These are phyloP conservation scores for Melipona quadrifasciata DNA, from an alignment of 1,140 invertebrate genomes.

Conservation along the genomic window DNA sequence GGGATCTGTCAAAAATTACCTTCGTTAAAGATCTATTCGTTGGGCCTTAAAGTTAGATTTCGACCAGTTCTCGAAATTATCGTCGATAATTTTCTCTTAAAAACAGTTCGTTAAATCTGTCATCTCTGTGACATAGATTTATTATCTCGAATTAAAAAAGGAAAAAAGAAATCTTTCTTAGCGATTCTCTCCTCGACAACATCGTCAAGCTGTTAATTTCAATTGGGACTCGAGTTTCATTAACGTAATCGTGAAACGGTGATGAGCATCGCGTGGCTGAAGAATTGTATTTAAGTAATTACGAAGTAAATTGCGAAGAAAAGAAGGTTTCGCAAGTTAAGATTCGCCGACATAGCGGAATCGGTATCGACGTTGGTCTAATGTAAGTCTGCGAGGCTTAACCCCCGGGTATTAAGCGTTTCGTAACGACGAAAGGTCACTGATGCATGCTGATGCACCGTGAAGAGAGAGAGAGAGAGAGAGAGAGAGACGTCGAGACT, in stretches of 20 bases:
- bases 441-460: slow-evolving; percentile 50
- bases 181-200: neutral
- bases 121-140: no score
- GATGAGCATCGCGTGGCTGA: neutral
- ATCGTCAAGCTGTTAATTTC: neutral
- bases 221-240: neutral
- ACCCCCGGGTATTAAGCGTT: slow-evolving; percentile 33
- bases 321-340: slow-evolving; percentile 7
- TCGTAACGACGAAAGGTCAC: slow-evolving; percentile 64
- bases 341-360: slow-evolving; percentile 24
- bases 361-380: slow-evolving; percentile 17
- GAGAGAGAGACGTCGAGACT: neutral
- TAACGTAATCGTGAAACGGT: neutral
- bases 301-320: neutral
- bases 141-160: no score
- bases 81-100: no score
- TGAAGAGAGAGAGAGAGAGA: neutral
- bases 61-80: no score
- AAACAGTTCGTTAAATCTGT: no score
- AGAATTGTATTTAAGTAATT: slow-evolving; percentile 14
- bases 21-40: no score
- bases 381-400: neutral
- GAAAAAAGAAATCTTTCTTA: no score
- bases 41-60: no score
- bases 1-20: no score